Evolutionary conservation across 2,888 invertebrate genomes (phyloP), one percentile per base, ranked within the genome.

Genomic region (Thecophora atra): DNA sequence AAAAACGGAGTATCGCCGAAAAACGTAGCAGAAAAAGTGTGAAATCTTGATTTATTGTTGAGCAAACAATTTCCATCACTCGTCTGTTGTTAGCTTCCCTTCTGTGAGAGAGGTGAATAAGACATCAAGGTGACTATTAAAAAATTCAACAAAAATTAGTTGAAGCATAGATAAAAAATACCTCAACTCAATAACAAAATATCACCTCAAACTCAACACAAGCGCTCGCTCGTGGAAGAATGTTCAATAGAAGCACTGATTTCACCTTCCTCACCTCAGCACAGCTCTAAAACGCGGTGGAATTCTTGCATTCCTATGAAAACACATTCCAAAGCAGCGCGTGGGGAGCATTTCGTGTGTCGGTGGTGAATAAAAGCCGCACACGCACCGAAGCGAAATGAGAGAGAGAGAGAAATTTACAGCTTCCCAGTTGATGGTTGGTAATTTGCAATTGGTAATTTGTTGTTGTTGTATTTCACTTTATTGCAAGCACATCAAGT

Each of bases 31-130:
- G n/a, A n/a, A n/a, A n/a, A n/a, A n/a, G n/a, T n/a, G n/a, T n/a
- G n/a, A n/a, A n/a, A n/a, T n/a, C 21, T 67, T 67, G 67, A 72
- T 72, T 72, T 72, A 62, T 72, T 72, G 37, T 42, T 26, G 42
- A 30, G 60, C 54, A 60, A 71, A 66, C 60, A n/a, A 62, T 68
- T 71, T 64, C 21, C 64, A 37, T 17, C 70, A 54, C 37, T 15
- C 15, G 21, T 54, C 24, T 47, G 51, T 51, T 70, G 19, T 13
- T 15, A 58, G 17, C 13, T 28, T 58, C 15, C 17, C n/a, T n/a
- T n/a, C n/a, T n/a, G n/a, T n/a, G n/a, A n/a, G n/a, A n/a, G n/a
- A 37, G 1, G 37, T 37, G 37, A 11, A 11, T 37, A 37, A 37
- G 24, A n/a, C n/a, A 21, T 37, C 37, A 62, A 62, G 11, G 62